Conservation (phyloP, 37 sponge, comb jelly and placozoan species). For the Lycopodina hypogea region DNA sequence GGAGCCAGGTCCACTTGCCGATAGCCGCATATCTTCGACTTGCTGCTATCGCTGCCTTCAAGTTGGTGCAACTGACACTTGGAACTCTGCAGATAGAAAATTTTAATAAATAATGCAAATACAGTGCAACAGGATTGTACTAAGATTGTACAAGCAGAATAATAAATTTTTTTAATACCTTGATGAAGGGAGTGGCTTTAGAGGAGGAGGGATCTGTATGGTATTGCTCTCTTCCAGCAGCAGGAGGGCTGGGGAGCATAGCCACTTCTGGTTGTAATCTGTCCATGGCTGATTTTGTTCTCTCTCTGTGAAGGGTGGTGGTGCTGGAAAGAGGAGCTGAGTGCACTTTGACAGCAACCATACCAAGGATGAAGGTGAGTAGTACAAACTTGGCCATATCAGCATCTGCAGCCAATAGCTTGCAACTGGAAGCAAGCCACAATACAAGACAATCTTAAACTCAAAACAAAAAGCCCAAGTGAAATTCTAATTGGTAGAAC, state of each 20-base stretch:
- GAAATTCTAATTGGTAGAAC: too few relatives aligned
- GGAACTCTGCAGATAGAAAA: slow-evolving; percentile 8
- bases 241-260: neutral
- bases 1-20: slow-evolving; percentile 24
- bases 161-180: neutral
- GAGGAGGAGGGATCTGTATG: neutral
- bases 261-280: too few relatives aligned
- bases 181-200: neutral
- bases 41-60: neutral
- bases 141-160: neutral
- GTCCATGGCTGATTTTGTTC: too few relatives aligned
- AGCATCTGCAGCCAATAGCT: too few relatives aligned
- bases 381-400: too few relatives aligned
- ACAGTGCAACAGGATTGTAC: neutral
- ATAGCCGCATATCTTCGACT: slow-evolving; percentile 13
- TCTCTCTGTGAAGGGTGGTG: too few relatives aligned
- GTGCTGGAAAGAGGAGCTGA: too few relatives aligned
- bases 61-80: slow-evolving; percentile 5
- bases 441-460: too few relatives aligned
- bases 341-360: too few relatives aligned
- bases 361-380: too few relatives aligned
- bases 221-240: neutral
- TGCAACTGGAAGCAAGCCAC: too few relatives aligned
- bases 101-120: neutral
- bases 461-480: too few relatives aligned